Conservation (phyloP, 2,888 invertebrate genomes). For the Andricus quercusramuli region DNA sequence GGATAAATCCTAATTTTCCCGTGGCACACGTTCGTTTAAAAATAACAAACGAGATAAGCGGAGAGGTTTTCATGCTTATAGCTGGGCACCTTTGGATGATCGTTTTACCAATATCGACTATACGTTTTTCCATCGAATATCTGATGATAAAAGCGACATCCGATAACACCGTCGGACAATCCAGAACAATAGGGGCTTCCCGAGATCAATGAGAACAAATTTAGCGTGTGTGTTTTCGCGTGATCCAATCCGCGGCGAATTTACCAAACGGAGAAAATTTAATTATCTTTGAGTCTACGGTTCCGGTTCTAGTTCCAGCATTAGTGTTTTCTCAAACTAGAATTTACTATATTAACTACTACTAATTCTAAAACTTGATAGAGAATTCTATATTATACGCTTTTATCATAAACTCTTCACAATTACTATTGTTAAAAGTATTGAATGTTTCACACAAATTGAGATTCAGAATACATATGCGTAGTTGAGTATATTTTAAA, state of each 20-base stretch:
- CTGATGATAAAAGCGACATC: slow-evolving; percentile 13
- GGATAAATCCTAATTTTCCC: neutral
- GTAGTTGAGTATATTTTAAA: too few species aligned
- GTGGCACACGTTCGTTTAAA: neutral
- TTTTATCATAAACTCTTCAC: neutral
- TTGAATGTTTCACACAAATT: too few species aligned
- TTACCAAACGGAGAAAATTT: slow-evolving; percentile 70
- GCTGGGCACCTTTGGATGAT: neutral
- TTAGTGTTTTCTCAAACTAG: neutral
- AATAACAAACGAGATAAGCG: neutral
- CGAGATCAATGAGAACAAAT: slow-evolving; percentile 54
- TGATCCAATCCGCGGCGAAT: slow-evolving; percentile 70
- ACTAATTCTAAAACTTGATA: neutral
- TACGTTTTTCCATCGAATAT: neutral
- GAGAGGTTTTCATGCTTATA: neutral
- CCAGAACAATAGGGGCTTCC: neutral
- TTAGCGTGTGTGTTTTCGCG: slow-evolving; percentile 70
- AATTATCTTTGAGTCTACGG: slow-evolving; percentile 66
- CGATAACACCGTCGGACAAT: neutral
- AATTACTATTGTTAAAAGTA: neutral
- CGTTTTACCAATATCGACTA: slow-evolving; percentile 22
- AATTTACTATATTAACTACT: neutral
- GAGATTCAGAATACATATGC: too few species aligned
- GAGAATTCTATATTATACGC: neutral
- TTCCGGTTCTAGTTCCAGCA: slow-evolving; percentile 54